Evolutionary conservation across 2,113 vertebrate genomes (phyloP).

Genomic region (Sphaerodactylus townsendi): DNA sequence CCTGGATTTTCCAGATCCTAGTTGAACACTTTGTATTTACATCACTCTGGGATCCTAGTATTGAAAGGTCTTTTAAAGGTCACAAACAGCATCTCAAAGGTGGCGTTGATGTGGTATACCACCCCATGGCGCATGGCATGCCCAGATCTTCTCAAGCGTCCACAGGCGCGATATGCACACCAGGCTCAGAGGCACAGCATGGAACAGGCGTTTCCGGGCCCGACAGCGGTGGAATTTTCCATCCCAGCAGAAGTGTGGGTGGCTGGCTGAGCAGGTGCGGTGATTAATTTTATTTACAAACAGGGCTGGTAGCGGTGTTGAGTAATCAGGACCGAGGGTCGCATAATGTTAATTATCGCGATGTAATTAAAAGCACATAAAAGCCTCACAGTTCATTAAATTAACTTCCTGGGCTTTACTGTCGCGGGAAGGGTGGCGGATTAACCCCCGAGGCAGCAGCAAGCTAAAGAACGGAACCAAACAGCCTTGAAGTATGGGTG

Average conservation of each 20-base stretch:
- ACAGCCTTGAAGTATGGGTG: not conserved
- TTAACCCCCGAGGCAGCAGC: not conserved
- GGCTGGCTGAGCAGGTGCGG: not conserved
- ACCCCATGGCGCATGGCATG: too few relatives aligned
- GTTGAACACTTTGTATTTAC: too few relatives aligned
- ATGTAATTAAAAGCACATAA: constrained; percentile 77
- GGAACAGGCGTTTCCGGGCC: not conserved
- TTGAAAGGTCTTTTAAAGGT: not conserved
- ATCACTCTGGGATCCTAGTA: too few relatives aligned
- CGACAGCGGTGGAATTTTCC: not conserved
- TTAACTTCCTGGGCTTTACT: constrained; percentile 55
- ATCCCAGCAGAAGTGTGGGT: not conserved
- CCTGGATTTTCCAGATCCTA: too few relatives aligned
- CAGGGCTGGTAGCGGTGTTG: constrained; percentile 59
- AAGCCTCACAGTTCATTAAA: constrained; percentile 73
- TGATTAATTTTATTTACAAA: constrained; percentile 55
- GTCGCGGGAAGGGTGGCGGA: not conserved
- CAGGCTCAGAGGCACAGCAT: not conserved
- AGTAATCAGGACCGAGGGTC: constrained; percentile 61
- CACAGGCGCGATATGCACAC: fast-evolving
- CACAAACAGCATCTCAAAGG: too few relatives aligned
- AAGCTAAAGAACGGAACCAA: not conserved
- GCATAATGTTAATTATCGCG: constrained; percentile 74
- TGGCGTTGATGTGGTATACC: not conserved
- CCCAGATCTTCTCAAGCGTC: not conserved